phyloP scores from a whole-genome alignment of 2,113 vertebrate genomes.

The Ailuropoda melanoleuca region DNA sequence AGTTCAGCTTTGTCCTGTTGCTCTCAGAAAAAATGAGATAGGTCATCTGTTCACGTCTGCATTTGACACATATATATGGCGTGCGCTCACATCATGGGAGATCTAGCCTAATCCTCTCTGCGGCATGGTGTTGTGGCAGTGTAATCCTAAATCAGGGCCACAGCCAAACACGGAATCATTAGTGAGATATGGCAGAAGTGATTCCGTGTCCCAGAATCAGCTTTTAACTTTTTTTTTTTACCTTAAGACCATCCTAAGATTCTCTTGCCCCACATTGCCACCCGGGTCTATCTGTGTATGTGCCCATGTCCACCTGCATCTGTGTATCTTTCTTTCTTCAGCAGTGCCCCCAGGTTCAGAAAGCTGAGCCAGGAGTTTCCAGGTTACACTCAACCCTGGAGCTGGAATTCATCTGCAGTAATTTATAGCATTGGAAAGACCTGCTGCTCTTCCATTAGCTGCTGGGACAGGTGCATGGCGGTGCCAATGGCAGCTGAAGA shows the following conservation, averaged over 20 bases:
- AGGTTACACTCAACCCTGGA: not conserved
- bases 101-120: not conserved
- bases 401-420: not conserved
- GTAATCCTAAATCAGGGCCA: not conserved
- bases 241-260: not conserved
- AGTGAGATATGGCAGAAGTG: not conserved
- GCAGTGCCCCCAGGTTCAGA: not conserved
- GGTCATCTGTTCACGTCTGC: not conserved
- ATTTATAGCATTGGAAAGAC: not conserved
- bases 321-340: not conserved
- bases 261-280: fast-evolving
- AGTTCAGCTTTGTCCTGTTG: not conserved
- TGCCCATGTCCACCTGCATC: not conserved
- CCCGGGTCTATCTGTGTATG: not conserved
- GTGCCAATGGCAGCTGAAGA: fast-evolving
- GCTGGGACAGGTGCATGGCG: not conserved
- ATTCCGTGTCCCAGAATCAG: not conserved
- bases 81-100: not conserved
- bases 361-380: not conserved
- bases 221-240: not conserved
- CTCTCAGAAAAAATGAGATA: not conserved
- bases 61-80: too few relatives aligned
- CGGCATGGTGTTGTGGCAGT: not conserved
- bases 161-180: not conserved
- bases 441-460: not conserved